phyloP scores from a whole-genome alignment of 2,113 vertebrate species.

The Bos javanicus region DNA sequence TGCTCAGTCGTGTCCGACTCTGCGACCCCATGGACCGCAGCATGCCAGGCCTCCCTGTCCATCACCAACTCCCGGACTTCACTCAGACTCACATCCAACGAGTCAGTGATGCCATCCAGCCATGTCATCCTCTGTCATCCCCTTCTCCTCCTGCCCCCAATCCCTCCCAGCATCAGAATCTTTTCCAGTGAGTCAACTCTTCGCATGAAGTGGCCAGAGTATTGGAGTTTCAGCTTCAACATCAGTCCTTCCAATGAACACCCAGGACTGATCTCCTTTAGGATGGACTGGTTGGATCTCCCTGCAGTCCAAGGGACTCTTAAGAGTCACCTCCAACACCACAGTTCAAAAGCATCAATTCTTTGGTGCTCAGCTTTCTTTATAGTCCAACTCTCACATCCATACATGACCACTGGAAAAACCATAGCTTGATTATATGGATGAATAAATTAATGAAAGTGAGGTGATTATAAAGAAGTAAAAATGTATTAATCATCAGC shows the following conservation, averaged over 20 bases:
- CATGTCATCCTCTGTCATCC: background rate
- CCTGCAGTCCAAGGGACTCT: background rate
- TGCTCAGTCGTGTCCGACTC: rapidly evolving
- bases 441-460: background rate
- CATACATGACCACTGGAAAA: background rate
- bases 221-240: background rate
- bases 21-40: rapidly evolving
- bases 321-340: background rate
- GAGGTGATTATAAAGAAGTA: background rate
- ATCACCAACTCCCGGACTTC: rapidly evolving
- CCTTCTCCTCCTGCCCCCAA: background rate
- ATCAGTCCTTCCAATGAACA: background rate
- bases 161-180: background rate
- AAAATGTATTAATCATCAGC: background rate
- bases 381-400: background rate
- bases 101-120: rapidly evolving
- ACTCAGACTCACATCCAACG: background rate
- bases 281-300: background rate
- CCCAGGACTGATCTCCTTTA: background rate
- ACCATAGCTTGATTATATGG: background rate
- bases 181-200: background rate
- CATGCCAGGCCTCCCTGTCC: background rate
- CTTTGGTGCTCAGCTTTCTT: rapidly evolving
- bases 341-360: background rate
- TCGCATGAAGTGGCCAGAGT: background rate